Evolutionary conservation across 2,888 invertebrate species (phyloP), one percentile per base, ranked within the genome.

Genomic region (Machimus atricapillus): DNA sequence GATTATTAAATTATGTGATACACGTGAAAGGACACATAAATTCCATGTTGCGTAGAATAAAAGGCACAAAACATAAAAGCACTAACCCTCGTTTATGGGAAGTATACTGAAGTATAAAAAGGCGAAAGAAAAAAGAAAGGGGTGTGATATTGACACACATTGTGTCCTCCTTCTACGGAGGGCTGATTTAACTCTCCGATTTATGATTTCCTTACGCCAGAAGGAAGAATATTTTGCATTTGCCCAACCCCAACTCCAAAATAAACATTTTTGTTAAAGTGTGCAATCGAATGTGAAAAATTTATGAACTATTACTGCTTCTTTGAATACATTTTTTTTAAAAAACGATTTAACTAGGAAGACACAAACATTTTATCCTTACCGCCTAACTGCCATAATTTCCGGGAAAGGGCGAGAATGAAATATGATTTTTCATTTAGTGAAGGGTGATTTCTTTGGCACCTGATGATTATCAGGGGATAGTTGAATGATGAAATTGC

Each of bases 11-110:
- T 87, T 86, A 87, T 86, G 78, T 74, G 73, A 83, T 86, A 83
- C 87, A 86, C 87, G 86, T 86, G 86, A 87, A 85, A 77, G 86
- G 83, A 83, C 77, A 86, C 86, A 87, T 87, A 87, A 87, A 87
- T 87, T 86, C 83, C 46, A 87, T 27, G 82, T 76, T 81, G 52
- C 66, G 66, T 78, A 52, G 74, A 87, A 27, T 82, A 66, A 79
- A 86, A 77, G 81, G 46, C 7, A 40, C 58, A 86, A 76, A 83
- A 83, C 2, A 83, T 66, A 66, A 58, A 46, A 40, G 46, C n/a
- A 34, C 37, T 66, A 83, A 46, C 66, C 82, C 81, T 34, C 43
- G 34, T n/a, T 56, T 40, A 66, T 66, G n/a, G 46, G 14, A 52
- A 66, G 31, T 66, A 52, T 34, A 66, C 40, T 31, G 27, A n/a